Evolutionary conservation across 1,140 invertebrate species (phyloP).

Genomic region (Aphis gossypii): DNA sequence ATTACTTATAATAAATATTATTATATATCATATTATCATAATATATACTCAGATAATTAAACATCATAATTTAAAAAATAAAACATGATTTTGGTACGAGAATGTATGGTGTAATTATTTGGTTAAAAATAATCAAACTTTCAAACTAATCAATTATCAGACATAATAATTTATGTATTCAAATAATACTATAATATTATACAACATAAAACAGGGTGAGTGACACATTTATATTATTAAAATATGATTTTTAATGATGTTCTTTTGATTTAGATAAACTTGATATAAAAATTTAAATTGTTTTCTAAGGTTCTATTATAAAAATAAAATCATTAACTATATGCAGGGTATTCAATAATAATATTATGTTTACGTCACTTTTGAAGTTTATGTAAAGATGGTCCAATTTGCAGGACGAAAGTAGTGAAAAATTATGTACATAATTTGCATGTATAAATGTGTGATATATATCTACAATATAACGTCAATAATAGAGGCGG

Average conservation of each 20-base stretch:
- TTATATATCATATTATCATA: not conserved
- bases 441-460: not conserved
- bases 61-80: not conserved
- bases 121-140: too few relatives aligned
- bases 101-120: too few relatives aligned
- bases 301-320: too few relatives aligned
- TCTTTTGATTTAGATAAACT: not conserved
- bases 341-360: too few relatives aligned
- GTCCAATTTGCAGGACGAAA: not conserved
- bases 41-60: not conserved
- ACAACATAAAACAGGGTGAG: too few relatives aligned
- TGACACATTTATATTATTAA: not conserved
- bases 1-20: not conserved
- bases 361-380: too few relatives aligned
- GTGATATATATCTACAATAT: not conserved
- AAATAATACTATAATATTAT: too few relatives aligned
- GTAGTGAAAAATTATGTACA: not conserved
- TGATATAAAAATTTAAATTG: not conserved
- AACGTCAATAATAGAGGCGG: not conserved
- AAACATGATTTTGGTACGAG: too few relatives aligned
- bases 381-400: not conserved
- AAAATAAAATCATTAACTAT: too few relatives aligned
- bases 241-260: not conserved
- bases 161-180: too few relatives aligned
- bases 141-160: too few relatives aligned